Percentiles rank a stretch among this genome's conserved stretches.
Conservation (phyloP, 2,113 vertebrate genomes). For the Motacilla tschutschensis region DNA sequence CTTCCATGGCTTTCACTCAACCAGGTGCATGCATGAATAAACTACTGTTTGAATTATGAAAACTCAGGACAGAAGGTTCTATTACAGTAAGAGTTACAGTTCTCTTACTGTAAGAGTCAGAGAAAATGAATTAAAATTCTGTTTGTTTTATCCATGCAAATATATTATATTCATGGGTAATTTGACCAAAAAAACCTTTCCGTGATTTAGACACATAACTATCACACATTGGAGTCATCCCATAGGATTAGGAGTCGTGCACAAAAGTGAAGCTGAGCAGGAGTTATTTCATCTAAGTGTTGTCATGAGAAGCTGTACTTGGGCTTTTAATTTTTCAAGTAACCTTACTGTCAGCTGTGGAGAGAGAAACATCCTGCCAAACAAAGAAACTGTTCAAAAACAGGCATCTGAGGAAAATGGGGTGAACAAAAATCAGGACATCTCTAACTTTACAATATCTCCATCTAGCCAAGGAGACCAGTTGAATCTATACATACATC, state of each 20-base stretch:
- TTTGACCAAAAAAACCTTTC: neutral
- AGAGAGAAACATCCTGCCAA: neutral
- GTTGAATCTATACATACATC: neutral
- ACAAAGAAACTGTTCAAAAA: neutral
- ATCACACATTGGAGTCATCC: neutral
- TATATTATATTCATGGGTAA: neutral
- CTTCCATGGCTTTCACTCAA: neutral
- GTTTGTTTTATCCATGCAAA: neutral
- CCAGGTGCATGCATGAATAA: accelerated
- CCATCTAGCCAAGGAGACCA: neutral
- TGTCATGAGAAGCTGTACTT: neutral
- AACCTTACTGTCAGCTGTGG: neutral
- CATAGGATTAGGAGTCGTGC: neutral
- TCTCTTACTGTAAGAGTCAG: neutral
- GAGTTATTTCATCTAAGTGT: neutral
- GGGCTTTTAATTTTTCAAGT: neutral
- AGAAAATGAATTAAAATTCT: neutral
- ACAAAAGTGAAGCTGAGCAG: neutral
- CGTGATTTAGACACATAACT: neutral
- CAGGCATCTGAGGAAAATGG: neutral
- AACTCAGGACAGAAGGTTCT: neutral
- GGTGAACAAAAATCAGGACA: neutral
- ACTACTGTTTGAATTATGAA: neutral
- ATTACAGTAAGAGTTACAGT: neutral
- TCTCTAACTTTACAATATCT: neutral